Base-by-base conservation (phyloP, 2,888 invertebrate genomes). In the Drosophila formosana region DNA sequence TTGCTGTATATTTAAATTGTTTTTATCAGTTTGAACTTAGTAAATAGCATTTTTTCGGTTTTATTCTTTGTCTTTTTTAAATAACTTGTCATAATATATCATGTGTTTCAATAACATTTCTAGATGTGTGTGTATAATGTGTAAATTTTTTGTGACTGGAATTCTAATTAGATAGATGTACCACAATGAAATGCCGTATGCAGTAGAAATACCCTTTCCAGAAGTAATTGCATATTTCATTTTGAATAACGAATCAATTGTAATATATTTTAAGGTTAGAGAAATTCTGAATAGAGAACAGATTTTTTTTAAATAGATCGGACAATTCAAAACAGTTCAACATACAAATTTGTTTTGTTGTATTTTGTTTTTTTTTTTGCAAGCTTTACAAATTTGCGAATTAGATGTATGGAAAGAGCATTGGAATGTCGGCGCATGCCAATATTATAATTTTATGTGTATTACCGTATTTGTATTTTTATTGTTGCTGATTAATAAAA, bases 1-100 rank as follows among this genome's bases (percentile, higher is more conserved):
- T 60, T 76, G 60, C 65, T 72, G 67, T 78, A 77, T 80, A 60
- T 75, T 81, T 74, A 64, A 66, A 49, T 74, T 80, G 67, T 74
- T 57, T 72, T 75, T 78, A 78, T 79, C 80, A 75, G 76, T 76
- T 83, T 75, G 75, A 83, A 84, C 83, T 87, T 76, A 73, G 66
- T 82, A 66, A 77, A 71, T 80, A 79, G 72, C 60, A 63, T 70
- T 67, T 72, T 63, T 65, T 74, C 78, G 8, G 26, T 39, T 51
- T 77, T 67, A 34, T 56, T 71, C 60, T 25, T 68, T 57, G 61
- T 73, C 66, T 64, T 61, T 58, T 72, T 78, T 68, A 80, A 85
- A 76, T 80, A 85, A 80, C 83, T 83, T 76, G 72, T 70, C 74
- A 51, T 83, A 82, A 85, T 83, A 85, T 85, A 85, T 79, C 32